These are phyloP conservation scores for Mastacembelus armatus DNA, from an alignment of 2,797 vertebrate genomes.

Conservation along the genomic window DNA sequence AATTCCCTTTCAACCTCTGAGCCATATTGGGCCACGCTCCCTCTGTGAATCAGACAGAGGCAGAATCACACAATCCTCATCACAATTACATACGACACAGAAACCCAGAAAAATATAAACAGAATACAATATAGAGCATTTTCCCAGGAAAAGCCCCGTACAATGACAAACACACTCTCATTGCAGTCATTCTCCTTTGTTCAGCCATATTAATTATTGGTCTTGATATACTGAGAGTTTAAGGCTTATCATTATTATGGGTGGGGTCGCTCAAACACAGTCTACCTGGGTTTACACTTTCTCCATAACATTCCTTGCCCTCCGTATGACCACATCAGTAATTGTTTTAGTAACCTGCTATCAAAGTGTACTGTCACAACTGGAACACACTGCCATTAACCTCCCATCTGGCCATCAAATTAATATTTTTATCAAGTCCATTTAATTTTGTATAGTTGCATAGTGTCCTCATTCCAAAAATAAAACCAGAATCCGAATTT, in stretches of 20 bases:
- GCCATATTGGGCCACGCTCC: slow-evolving; percentile 40
- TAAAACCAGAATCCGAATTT: slow-evolving; percentile 2
- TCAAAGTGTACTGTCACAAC: slow-evolving; percentile 42
- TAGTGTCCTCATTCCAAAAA: slow-evolving; percentile 1
- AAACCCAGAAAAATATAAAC: slow-evolving; percentile 14
- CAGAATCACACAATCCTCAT: slow-evolving; percentile 48
- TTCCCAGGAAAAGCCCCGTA: neutral
- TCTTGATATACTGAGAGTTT: neutral
- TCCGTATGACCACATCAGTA: slow-evolving; percentile 24
- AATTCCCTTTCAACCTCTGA: slow-evolving; percentile 75
- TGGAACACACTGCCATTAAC: slow-evolving; percentile 39
- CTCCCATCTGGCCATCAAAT: slow-evolving; percentile 45
- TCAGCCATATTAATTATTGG: neutral
- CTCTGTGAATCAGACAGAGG: slow-evolving; percentile 44
- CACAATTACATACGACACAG: slow-evolving; percentile 38
- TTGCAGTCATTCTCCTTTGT: neutral
- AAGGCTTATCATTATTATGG: no score
- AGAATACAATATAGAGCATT: neutral
- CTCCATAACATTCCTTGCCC: neutral
- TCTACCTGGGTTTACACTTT: slow-evolving; percentile 3
- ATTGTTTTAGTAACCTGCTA: slow-evolving; percentile 41
- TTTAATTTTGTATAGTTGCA: slow-evolving; percentile 38
- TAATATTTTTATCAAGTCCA: no score
- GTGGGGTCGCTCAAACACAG: neutral
- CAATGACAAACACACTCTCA: neutral